These are phyloP conservation scores for Nylanderia fulva DNA, from an alignment of 1,140 invertebrate species.

Conservation along the genomic window DNA sequence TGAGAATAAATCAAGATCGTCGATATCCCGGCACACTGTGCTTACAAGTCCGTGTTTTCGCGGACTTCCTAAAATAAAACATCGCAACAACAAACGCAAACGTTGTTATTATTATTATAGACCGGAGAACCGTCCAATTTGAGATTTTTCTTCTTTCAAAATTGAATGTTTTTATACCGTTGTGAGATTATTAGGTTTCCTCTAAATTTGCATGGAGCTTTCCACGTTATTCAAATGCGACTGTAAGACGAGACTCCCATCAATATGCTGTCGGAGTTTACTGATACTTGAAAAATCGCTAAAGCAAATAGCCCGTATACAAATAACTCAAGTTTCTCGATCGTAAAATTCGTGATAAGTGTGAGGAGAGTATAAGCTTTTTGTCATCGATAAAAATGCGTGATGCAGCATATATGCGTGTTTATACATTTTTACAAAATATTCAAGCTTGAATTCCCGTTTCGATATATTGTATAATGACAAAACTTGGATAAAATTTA, in stretches of 20 bases:
- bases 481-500: neutral
- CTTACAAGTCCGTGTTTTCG: slow-evolving; percentile 1
- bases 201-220: neutral
- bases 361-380: neutral
- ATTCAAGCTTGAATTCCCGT: neutral
- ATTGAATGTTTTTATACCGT: neutral
- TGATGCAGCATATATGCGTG: neutral
- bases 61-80: slow-evolving; percentile 39
- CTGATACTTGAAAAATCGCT: slow-evolving; percentile 30
- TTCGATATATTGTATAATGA: neutral
- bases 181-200: slow-evolving; percentile 37
- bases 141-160: neutral
- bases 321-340: neutral
- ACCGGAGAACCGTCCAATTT: slow-evolving; percentile 28
- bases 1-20: slow-evolving; percentile 78
- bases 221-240: slow-evolving; percentile 33
- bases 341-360: slow-evolving; percentile 27
- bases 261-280: slow-evolving; percentile 29
- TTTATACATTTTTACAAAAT: neutral
- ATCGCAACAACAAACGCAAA: slow-evolving; percentile 28
- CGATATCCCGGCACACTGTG: slow-evolving; percentile 56
- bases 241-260: slow-evolving; percentile 15
- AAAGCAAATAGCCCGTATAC: neutral
- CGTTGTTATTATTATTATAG: slow-evolving; percentile 30
- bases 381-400: slow-evolving; percentile 17